Evolutionary conservation across 1,140 invertebrate species (phyloP), one percentile per base, ranked within the genome.

Genomic region (Zaprionus gabonicus): DNA sequence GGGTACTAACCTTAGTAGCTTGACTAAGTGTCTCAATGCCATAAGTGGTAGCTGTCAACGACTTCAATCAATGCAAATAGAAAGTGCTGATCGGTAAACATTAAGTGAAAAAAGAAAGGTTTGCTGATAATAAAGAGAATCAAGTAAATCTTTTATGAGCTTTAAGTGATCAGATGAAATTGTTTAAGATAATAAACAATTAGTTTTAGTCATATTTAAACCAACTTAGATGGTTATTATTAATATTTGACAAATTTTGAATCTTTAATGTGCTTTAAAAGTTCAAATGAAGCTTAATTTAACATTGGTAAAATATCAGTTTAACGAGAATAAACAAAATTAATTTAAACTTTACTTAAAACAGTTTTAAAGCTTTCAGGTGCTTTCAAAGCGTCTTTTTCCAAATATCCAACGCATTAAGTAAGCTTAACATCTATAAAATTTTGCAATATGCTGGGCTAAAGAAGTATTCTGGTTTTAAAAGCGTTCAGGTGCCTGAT

Each of bases 1-100:
- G 41, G 23, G 46, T 51, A 51, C 46, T 51, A 51, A 13, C 7
- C 46, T 51, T 12, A 46, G 41, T 46, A 25, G 46, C 12, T 25
- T 20, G 46, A 25, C 46, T 51, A 51, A 51, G 46, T 51, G 46
- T 25, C 53, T 56, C 62, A 64, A 64, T 64, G 27, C n/a, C 25
- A 51, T 31, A 49, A 10, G 44, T 20, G 17, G 7, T n/a, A n/a
- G 38, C 38, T 41, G 41, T 38, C n/a, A 46, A 15, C 13, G 36
- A 13, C 12, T 15, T 38, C 3, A 38, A 38, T 38, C 41, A 17
- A 46, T 46, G 3, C n/a, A 46, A 46, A 46, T 46, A 46, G 41
- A 46, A 46, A 46, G 41, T 20, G 1, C 7, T 46, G 41, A 17
- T 0, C 15, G 38, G 0, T 41, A 41, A 41, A 41, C 4, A n/a